Conservation (phyloP, 2,797 vertebrate genomes). For the Mionectes olivaceus region DNA sequence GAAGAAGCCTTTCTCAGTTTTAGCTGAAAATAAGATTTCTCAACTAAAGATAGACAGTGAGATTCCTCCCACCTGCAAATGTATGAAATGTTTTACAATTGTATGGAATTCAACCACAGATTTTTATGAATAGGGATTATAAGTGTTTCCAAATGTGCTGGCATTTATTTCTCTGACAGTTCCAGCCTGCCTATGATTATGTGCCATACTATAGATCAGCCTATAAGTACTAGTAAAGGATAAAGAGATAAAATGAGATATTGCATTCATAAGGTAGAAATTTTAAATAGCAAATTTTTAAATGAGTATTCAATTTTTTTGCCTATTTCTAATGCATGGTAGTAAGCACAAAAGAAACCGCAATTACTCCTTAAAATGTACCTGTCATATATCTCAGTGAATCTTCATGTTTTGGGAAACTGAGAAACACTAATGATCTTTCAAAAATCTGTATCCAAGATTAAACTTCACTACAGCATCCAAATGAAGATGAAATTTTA, state of each 20-base stretch:
- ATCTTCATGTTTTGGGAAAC: background rate
- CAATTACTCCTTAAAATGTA: background rate
- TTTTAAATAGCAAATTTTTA: background rate
- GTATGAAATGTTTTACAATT: background rate
- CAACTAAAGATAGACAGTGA: background rate
- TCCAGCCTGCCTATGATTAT: background rate
- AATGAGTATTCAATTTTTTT: background rate
- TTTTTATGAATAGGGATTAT: background rate
- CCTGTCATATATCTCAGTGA: background rate
- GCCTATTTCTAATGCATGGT: background rate
- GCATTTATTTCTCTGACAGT: background rate
- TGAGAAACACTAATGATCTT: accelerated
- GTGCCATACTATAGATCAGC: background rate
- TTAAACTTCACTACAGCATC: background rate
- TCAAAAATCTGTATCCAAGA: background rate
- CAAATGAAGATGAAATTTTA: background rate
- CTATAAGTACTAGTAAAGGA: background rate
- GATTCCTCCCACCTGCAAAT: background rate
- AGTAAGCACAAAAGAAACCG: background rate
- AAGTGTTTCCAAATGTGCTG: background rate
- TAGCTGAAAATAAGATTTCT: background rate
- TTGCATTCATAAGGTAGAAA: background rate
- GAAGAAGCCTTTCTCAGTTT: background rate
- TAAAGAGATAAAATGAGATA: background rate
- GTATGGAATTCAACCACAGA: background rate